These are phyloP conservation scores for Ylistrum balloti DNA, from an alignment of 1,140 invertebrate species.

Conservation along the genomic window DNA sequence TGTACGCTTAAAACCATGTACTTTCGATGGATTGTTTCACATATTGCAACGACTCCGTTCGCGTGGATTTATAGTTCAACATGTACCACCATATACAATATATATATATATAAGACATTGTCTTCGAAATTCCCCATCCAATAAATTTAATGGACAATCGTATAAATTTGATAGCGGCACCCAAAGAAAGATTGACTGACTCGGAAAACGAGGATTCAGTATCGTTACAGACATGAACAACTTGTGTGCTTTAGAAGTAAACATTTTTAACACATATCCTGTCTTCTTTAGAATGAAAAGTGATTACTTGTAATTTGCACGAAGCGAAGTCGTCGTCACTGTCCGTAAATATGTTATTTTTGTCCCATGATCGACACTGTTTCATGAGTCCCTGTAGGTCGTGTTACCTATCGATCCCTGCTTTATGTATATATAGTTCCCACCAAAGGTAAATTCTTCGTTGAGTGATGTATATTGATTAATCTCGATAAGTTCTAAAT, in stretches of 20 bases:
- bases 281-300: not conserved
- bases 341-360: not conserved
- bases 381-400: not conserved
- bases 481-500: not conserved
- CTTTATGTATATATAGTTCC: not conserved
- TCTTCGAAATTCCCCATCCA: not conserved
- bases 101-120: not conserved
- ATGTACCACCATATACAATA: not conserved
- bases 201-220: not conserved
- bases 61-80: not conserved
- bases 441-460: not conserved
- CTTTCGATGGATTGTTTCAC: not conserved
- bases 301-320: not conserved
- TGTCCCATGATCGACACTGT: not conserved
- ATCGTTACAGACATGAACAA: not conserved
- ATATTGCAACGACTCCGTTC: not conserved
- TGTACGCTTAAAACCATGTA: not conserved
- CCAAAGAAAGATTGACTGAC: not conserved
- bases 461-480: not conserved
- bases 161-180: not conserved
- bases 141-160: slow-evolving; percentile 23
- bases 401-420: not conserved
- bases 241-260: not conserved
- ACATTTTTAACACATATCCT: not conserved
- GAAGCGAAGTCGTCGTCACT: not conserved